Base-by-base conservation (phyloP, 53 echinoderm and acorn worm genomes). In the Stichopus horrens region DNA sequence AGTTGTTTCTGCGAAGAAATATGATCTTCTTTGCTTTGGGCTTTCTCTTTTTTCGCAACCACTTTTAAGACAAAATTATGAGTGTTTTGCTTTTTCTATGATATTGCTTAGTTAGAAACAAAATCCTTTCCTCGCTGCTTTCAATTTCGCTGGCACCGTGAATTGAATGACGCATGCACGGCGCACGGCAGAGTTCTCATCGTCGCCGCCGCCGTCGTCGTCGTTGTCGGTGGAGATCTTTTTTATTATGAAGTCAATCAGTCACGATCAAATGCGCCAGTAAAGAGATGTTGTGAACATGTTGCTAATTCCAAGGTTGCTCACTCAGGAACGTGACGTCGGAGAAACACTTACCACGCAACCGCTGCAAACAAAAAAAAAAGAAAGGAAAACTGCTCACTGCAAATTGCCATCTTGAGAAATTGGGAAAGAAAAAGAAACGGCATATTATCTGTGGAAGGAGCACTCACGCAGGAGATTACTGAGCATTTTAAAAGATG, bases 281-380 rank as follows among this genome's bases (percentile, higher is more conserved):
- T 20, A 21, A 23, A 81, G 58, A 56, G 58, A 57, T 21, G 16
- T 58, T 56, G 21, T 81, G 58, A 81, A 81, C 81, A 81, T 56
- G 81, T 81, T 56, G 81, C 81, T 81, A 81, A 81, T 81, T 81
- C 81, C 81, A 81, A 81, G 81, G 81, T 58, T 81, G 81, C 81
- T 81, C 22, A 57, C 55, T 81, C 81, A 81, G 81, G 19, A 81
- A 81, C 81, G 81, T 81, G 81, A 81, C 81, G 21, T 81, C n/a
- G 57, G 81, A 56, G 58, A 81, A 79, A 79, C 21, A 58, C 23
- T 81, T 57, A 55, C 81, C 58, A 14, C 58, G 58, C 19, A 81
- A 37, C 37, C 37, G 37, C 37, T 37, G 37, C 37, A 37, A 37
- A 37, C 37, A 37, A 37, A 37, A 37, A 37, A 37, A 37, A 37